These are phyloP conservation scores for Glaucomys volans DNA, from an alignment of 2,113 vertebrate species.

Conservation along the genomic window DNA sequence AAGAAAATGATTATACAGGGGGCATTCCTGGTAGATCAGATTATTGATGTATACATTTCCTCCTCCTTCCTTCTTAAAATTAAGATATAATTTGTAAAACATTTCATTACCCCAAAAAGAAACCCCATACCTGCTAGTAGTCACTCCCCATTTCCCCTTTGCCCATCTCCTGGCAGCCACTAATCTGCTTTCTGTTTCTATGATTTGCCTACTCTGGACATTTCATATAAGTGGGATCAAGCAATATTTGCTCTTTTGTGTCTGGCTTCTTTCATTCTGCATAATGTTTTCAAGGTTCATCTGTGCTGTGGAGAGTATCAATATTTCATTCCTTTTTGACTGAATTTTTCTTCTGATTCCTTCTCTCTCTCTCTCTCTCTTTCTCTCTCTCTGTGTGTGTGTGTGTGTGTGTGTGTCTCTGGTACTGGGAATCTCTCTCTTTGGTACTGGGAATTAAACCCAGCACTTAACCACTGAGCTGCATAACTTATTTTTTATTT, in stretches of 20 bases:
- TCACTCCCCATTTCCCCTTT: not conserved
- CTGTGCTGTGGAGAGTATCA: not conserved
- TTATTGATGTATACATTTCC: not conserved
- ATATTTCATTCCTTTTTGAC: not conserved
- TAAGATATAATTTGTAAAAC: not conserved
- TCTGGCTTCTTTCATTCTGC: constrained; percentile 22
- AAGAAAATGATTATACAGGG: not conserved
- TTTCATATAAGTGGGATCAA: not conserved
- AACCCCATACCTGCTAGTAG: not conserved
- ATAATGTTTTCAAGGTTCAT: not conserved
- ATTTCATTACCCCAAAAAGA: not conserved
- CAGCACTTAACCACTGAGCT: too few relatives aligned
- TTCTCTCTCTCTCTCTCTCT: not conserved
- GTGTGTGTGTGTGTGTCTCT: too few relatives aligned
- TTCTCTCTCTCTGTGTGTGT: too few relatives aligned
- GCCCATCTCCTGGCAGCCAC: not conserved
- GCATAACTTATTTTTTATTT: too few relatives aligned
- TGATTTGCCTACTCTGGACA: not conserved
- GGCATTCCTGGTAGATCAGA: not conserved
- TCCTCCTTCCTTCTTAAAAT: not conserved
- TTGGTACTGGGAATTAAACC: too few relatives aligned
- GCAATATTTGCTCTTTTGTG: not conserved
- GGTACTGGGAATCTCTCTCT: too few relatives aligned
- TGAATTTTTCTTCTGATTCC: not conserved
- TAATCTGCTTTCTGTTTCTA: not conserved